These are phyloP conservation scores for Caenorhabditis zanzibari DNA, from an alignment of 2,888 invertebrate genomes.

Conservation along the genomic window DNA sequence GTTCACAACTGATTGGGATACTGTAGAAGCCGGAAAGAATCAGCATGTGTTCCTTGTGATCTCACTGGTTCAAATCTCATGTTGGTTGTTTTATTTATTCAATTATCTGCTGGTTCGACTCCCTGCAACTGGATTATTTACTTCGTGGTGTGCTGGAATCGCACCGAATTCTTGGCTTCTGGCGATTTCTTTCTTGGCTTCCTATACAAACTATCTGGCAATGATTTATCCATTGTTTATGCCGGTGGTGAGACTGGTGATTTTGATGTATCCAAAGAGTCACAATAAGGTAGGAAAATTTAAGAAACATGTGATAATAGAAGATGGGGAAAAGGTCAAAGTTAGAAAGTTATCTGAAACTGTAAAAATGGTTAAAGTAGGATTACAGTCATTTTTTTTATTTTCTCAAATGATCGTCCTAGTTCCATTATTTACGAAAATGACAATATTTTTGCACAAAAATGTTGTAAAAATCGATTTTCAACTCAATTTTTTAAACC, in stretches of 20 bases:
- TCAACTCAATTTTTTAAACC: no score
- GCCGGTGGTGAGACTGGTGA: slow-evolving; percentile 30
- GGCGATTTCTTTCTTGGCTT: slow-evolving; percentile 4
- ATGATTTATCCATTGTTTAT: slow-evolving; percentile 42
- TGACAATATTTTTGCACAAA: no score
- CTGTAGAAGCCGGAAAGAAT: slow-evolving; percentile 25
- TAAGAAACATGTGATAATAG: no score
- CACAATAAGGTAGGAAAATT: slow-evolving; percentile 31
- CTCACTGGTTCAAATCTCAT: slow-evolving; percentile 9
- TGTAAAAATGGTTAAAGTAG: no score
- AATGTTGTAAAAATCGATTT: no score
- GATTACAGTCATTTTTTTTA: no score
- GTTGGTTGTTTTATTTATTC: slow-evolving; percentile 12
- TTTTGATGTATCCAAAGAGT: slow-evolving; percentile 26
- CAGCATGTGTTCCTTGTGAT: slow-evolving; percentile 8
- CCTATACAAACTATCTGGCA: slow-evolving; percentile 30
- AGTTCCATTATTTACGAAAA: no score
- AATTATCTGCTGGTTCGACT: slow-evolving; percentile 30
- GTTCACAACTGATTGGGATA: slow-evolving; percentile 24
- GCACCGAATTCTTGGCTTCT: slow-evolving; percentile 17
- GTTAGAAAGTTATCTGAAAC: no score
- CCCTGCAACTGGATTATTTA: slow-evolving; percentile 37
- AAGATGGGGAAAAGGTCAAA: no score
- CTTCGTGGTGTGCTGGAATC: slow-evolving; percentile 35
- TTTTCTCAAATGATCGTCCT: no score